Percentiles rank a stretch among this genome's conserved stretches.
These are phyloP conservation scores for Polietes domitor DNA, from an alignment of 2,888 invertebrate species.

Conservation along the genomic window DNA sequence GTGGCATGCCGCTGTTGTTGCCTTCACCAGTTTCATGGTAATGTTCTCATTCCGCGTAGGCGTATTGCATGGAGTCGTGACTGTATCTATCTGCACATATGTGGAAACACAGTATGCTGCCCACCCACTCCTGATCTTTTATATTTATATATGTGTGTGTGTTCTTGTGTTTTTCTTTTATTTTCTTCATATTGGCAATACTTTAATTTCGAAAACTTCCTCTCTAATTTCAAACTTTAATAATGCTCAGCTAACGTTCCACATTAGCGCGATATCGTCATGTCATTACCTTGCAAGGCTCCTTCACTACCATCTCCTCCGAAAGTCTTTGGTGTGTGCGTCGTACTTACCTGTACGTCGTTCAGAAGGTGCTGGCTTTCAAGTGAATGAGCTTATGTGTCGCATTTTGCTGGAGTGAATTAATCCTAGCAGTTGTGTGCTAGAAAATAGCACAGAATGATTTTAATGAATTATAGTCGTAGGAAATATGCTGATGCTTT, in stretches of 20 bases:
- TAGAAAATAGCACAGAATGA: neutral
- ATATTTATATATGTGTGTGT: neutral
- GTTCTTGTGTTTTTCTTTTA: conserved; percentile 1
- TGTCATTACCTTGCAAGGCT: neutral
- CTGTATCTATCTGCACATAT: neutral
- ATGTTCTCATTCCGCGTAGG: conserved; percentile 1
- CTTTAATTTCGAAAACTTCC: conserved; percentile 20
- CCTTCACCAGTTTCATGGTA: neutral
- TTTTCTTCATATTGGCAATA: conserved; percentile 8
- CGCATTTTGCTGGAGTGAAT: neutral
- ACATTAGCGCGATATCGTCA: conserved; percentile 3
- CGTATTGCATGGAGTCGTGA: neutral
- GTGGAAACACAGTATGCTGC: neutral
- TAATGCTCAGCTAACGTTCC: conserved; percentile 5
- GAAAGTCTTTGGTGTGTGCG: neutral
- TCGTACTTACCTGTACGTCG: neutral
- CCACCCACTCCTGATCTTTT: neutral
- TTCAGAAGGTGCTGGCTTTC: neutral
- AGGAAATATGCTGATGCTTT: too few species aligned
- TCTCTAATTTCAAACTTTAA: conserved; percentile 32
- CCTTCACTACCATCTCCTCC: neutral
- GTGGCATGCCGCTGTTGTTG: neutral
- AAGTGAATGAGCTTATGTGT: neutral
- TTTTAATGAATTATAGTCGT: too few species aligned
- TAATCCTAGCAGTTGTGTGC: neutral